Percentiles rank a stretch among this genome's conserved stretches.
phyloP scores from a whole-genome alignment of 2,113 vertebrate genomes.

The Rhineura floridana region DNA sequence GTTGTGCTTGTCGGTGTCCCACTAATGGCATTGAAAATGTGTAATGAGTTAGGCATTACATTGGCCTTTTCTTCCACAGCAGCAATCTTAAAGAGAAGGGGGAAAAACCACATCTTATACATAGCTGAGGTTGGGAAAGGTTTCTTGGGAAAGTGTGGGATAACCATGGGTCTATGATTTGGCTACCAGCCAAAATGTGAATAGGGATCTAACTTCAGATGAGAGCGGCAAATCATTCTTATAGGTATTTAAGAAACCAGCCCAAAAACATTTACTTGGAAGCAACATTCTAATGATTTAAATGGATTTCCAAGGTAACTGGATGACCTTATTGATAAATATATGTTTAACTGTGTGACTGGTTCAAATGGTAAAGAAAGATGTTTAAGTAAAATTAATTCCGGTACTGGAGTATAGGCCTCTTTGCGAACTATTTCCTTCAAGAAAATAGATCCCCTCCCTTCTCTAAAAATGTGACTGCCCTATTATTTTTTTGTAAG shows the following conservation, averaged over 20 bases:
- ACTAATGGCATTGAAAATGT: slow-evolving; percentile 99
- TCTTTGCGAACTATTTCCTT: neutral
- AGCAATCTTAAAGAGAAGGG: slow-evolving; percentile 82
- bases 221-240: neutral
- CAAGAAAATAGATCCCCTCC: neutral
- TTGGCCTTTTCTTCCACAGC: slow-evolving; percentile 91
- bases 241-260: neutral
- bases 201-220: neutral
- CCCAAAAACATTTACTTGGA: neutral
- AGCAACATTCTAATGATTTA: neutral
- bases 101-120: neutral
- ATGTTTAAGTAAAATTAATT: neutral
- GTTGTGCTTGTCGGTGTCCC: slow-evolving; percentile 93
- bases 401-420: neutral
- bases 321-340: neutral
- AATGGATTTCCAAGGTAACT: neutral
- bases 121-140: neutral
- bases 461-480: neutral
- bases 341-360: neutral
- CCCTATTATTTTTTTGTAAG: neutral
- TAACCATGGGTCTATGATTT: neutral
- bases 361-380: neutral
- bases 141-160: neutral
- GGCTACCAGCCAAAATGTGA: neutral
- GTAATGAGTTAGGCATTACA: slow-evolving; percentile 89